Conservation (phyloP, 2,113 vertebrate species). For the Sylvilagus bachmani region DNA sequence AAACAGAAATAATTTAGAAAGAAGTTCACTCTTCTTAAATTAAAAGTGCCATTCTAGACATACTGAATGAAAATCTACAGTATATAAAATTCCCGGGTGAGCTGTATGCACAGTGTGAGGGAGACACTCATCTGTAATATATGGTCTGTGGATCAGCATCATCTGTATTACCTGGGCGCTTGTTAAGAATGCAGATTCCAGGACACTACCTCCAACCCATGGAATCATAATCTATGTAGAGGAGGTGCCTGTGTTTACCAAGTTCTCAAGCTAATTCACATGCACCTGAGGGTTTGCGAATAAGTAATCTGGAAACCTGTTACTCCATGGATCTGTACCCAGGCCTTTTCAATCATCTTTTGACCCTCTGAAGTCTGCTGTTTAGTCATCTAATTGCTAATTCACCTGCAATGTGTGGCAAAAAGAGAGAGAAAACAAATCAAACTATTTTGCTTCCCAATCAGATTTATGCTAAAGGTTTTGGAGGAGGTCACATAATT, state of each 20-base stretch:
- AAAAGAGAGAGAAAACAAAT: neutral
- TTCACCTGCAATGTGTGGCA: neutral
- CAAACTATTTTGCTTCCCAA: slow-evolving; percentile 31
- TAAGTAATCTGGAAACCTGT: neutral
- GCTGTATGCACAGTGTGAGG: neutral
- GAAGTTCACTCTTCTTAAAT: neutral
- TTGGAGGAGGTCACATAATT: slow-evolving; percentile 39
- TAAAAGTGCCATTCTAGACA: neutral
- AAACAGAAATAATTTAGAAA: neutral
- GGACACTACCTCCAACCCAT: neutral
- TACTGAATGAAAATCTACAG: neutral
- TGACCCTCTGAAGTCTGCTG: neutral
- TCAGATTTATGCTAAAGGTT: slow-evolving; percentile 65
- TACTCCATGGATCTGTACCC: neutral
- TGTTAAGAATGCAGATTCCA: slow-evolving; percentile 1
- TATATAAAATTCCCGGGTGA: neutral
- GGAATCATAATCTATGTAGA: neutral
- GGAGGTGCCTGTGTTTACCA: neutral
- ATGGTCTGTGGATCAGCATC: neutral
- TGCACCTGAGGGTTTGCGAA: neutral
- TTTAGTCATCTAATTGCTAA: slow-evolving; percentile 33
- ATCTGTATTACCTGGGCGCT: neutral
- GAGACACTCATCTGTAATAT: neutral
- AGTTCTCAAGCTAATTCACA: neutral
- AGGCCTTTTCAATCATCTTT: neutral